phyloP scores from a whole-genome alignment of 2,888 invertebrate genomes.

The Coremacera marginata region DNA sequence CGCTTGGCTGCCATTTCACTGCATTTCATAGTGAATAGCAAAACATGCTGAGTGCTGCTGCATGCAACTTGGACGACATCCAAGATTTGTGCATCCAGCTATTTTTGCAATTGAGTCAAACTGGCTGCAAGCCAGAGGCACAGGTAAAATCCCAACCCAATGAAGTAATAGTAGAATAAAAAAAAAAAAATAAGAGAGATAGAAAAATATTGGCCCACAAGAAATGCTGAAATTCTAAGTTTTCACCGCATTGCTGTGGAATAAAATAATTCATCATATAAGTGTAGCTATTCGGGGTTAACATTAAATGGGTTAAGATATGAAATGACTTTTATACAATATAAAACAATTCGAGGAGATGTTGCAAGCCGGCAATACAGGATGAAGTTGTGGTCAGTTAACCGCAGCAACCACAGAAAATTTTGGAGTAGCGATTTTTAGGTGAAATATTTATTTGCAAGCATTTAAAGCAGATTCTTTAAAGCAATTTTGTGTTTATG shows the following conservation, averaged over 20 bases:
- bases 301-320: not conserved
- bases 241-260: not conserved
- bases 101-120: conserved; percentile 16
- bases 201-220: too few species aligned
- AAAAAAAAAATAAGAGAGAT: not conserved
- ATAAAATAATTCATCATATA: conserved; percentile 1
- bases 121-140: not conserved
- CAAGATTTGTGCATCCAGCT: conserved; percentile 21
- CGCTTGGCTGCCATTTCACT: not conserved
- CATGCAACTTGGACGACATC: conserved; percentile 27
- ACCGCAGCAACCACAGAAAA: too few species aligned
- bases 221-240: conserved; percentile 6
- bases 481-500: too few species aligned
- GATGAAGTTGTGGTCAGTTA: too few species aligned
- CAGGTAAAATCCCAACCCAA: not conserved
- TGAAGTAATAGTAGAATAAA: not conserved
- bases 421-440: too few species aligned
- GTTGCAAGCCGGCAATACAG: too few species aligned
- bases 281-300: not conserved
- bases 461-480: too few species aligned
- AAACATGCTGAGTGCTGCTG: not conserved
- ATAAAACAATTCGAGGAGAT: too few species aligned
- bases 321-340: too few species aligned
- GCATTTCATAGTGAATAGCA: too few species aligned
- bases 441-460: too few species aligned